These are phyloP conservation scores for Gorilla gorilla DNA, from an alignment of 2,113 vertebrate species.

Conservation along the genomic window DNA sequence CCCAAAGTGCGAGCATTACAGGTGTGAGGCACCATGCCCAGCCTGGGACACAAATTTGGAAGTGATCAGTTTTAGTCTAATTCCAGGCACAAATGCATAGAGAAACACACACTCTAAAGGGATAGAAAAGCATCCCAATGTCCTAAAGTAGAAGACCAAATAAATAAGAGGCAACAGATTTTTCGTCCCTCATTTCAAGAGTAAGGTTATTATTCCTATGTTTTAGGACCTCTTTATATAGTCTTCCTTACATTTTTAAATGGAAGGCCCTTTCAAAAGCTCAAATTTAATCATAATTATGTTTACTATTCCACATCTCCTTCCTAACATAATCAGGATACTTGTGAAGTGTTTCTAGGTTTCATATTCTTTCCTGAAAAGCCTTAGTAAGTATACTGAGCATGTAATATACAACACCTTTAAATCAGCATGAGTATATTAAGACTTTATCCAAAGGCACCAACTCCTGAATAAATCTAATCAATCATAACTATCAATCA, in stretches of 20 bases:
- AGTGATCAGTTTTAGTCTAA: background rate
- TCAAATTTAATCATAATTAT: background rate
- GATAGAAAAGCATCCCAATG: background rate
- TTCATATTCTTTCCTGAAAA: slow-evolving; percentile 3
- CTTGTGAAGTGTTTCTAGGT: background rate
- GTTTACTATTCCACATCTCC: background rate
- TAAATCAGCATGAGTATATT: background rate
- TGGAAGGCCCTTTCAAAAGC: background rate
- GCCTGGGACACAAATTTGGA: background rate
- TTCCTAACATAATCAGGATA: background rate
- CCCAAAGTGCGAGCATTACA: too few species aligned
- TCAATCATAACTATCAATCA: background rate
- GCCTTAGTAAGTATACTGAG: background rate
- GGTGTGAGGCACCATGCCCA: too few species aligned
- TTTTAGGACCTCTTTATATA: background rate
- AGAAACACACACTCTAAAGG: background rate
- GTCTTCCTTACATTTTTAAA: background rate
- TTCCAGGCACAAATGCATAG: background rate
- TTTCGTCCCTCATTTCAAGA: background rate
- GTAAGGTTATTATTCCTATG: background rate
- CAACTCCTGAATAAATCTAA: background rate
- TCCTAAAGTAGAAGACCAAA: background rate
- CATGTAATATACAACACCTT: background rate
- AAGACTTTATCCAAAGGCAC: background rate
- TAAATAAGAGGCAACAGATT: background rate